Base-by-base conservation (phyloP, 1,140 invertebrate species). In the Psix sp. region DNA sequence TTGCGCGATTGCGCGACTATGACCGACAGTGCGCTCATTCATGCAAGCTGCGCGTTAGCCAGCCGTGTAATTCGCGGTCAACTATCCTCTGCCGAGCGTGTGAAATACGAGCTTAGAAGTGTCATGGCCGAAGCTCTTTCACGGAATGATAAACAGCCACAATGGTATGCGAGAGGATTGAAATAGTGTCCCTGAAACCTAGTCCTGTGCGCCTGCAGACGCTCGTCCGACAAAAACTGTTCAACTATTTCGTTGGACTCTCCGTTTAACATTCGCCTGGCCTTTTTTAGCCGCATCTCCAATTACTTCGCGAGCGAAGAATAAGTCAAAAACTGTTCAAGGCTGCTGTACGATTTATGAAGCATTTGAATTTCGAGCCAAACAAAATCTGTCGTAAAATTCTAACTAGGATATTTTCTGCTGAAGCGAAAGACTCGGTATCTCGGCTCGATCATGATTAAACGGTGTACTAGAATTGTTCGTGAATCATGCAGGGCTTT, bases 41-140 rank as follows among this genome's bases (percentile, higher is more conserved):
- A 70, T 72, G 63, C 63, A 62, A 38, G 48, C 49, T 9, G 60
- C 39, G 70, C 56, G 66, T 56, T 66, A 63, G 52, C 70, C 60
- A 66, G 66, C 57, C 72, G 74, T 72, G 73, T 77, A 80, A 80
- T 78, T 74, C 77, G 59, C 65, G 65, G 65, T 54, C 72, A 70
- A 68, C 52, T 66, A 60, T 59, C 59, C 40, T 60, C 46, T 43
- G 43, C 46, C 51, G 26, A 38, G 40, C 56, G 39, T 26, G 73
- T 76, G 66, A 76, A 76, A 76, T 76, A 71, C 62, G 73, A 76
- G 66, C 73, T 63, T 67, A 71, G 66, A 71, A 76, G 73, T 71
- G 73, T 76, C 73, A 71, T 60, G 73, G 66, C 48, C 66, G 73
- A n/a, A 29, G 66, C 73, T 76, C 66, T 71, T 71, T 71, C 66